These are phyloP conservation scores for Polyodon spathula DNA, from an alignment of 2,113 vertebrate species.

Conservation along the genomic window DNA sequence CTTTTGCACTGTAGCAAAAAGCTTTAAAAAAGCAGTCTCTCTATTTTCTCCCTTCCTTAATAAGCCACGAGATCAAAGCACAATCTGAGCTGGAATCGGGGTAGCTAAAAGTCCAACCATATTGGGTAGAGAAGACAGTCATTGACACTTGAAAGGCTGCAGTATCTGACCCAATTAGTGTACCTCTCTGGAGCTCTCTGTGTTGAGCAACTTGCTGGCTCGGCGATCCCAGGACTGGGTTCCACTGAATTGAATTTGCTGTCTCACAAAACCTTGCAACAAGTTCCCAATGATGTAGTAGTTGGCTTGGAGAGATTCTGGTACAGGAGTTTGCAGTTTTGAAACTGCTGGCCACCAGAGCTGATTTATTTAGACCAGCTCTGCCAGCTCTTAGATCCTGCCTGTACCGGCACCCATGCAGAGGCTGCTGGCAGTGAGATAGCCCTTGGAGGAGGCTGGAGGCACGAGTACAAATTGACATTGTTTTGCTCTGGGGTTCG, in stretches of 20 bases:
- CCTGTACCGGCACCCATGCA: conserved; percentile 11
- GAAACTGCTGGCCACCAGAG: conserved; percentile 17
- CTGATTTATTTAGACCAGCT: conserved; percentile 24
- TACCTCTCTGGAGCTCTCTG: conserved; percentile 28
- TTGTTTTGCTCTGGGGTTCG: too few relatives aligned
- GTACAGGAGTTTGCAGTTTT: conserved; percentile 28
- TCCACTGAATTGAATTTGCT: conserved; percentile 41
- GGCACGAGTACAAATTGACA: too few relatives aligned
- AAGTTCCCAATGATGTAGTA: conserved; percentile 26
- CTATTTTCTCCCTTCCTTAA: too few relatives aligned
- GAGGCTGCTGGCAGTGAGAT: conserved; percentile 15
- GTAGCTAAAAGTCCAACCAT: not conserved
- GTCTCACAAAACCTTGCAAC: conserved; percentile 31
- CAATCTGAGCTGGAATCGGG: not conserved
- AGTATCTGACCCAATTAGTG: conserved; percentile 37
- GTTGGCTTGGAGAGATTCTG: conserved; percentile 21
- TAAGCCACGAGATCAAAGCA: not conserved
- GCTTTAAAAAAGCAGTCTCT: too few relatives aligned
- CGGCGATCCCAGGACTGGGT: conserved; percentile 32
- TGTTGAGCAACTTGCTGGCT: conserved; percentile 35
- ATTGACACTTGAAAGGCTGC: conserved; percentile 25
- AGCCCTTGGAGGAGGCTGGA: too few relatives aligned
- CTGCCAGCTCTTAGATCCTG: conserved; percentile 26
- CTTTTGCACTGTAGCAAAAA: too few relatives aligned
- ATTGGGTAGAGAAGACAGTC: conserved; percentile 14